Conservation (phyloP, 2,797 vertebrate genomes). For the Lagocephalus sceleratus region DNA sequence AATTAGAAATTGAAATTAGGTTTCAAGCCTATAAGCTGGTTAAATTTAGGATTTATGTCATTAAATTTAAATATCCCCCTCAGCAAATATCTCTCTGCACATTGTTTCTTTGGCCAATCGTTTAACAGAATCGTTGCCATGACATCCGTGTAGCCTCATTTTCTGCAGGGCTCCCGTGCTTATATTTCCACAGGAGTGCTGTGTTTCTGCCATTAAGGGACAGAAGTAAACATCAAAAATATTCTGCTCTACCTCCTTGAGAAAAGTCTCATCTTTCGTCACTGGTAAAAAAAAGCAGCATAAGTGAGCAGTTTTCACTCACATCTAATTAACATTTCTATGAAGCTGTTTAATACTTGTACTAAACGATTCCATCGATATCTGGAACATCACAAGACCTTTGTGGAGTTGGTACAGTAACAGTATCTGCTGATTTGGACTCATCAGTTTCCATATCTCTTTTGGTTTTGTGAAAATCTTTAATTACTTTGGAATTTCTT, state of each 20-base stretch:
- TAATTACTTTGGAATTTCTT: conserved; percentile 13
- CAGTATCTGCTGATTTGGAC: background rate
- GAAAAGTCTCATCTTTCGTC: conserved; percentile 12
- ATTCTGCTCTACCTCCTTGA: conserved; percentile 21
- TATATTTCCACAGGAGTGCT: conserved; percentile 21
- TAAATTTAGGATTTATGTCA: background rate
- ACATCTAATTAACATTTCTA: conserved; percentile 32
- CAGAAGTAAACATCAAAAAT: conserved; percentile 28
- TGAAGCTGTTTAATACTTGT: too few relatives aligned
- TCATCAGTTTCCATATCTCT: too few relatives aligned
- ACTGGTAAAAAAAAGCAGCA: too few relatives aligned
- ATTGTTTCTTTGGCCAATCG: conserved; percentile 60
- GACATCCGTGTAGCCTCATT: conserved; percentile 54
- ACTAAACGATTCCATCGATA: conserved; percentile 15
- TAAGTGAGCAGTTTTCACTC: conserved; percentile 13
- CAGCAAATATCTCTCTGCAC: conserved; percentile 46
- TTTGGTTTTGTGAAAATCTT: too few relatives aligned
- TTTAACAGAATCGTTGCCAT: conserved; percentile 68
- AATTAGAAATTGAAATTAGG: too few relatives aligned
- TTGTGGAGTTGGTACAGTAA: background rate
- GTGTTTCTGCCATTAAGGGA: conserved; percentile 15
- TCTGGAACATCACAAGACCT: conserved; percentile 1
- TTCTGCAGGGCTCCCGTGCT: conserved; percentile 35
- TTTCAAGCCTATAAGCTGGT: too few relatives aligned
- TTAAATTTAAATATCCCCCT: conserved; percentile 47